Conservation (phyloP, 2,797 vertebrate genomes). For the Botia almorhae region DNA sequence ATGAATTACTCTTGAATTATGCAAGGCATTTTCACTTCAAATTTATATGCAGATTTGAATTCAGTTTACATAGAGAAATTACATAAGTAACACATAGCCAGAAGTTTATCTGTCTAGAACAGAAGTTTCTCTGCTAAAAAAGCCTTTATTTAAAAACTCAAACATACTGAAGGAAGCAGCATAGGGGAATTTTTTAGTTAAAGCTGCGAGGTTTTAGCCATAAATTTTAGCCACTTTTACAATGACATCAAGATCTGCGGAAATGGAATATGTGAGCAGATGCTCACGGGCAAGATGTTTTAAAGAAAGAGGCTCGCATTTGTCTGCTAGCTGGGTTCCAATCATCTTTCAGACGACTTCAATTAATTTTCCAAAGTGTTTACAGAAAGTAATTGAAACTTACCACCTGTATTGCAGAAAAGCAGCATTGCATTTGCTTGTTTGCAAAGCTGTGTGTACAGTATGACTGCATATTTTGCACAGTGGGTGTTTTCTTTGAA, state of each 20-base stretch:
- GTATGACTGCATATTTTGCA: constrained; percentile 30
- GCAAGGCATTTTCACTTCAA: no score
- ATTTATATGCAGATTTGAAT: background rate
- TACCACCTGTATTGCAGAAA: background rate
- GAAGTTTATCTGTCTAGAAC: no score
- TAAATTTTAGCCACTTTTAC: constrained; percentile 81
- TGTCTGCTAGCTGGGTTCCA: constrained; percentile 54
- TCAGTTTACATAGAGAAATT: background rate
- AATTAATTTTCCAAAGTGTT: constrained; percentile 7
- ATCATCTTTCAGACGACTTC: background rate
- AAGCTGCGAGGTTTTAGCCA: constrained; percentile 74
- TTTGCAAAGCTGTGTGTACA: constrained; percentile 22
- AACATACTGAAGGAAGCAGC: constrained; percentile 73
- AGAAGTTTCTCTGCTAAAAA: background rate
- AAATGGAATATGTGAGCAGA: constrained; percentile 70
- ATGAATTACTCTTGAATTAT: no score
- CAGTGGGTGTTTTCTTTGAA: background rate
- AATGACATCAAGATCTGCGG: constrained; percentile 70
- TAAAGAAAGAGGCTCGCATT: constrained; percentile 65
- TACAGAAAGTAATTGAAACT: constrained; percentile 8
- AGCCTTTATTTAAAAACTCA: no score
- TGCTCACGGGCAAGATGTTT: constrained; percentile 66
- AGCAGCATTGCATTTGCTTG: constrained; percentile 19
- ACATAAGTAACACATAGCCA: background rate
- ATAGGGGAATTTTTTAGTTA: constrained; percentile 70